Evolutionary conservation across 2,888 invertebrate species (phyloP).

Genomic region (Himalopsyche kuldschensis): DNA sequence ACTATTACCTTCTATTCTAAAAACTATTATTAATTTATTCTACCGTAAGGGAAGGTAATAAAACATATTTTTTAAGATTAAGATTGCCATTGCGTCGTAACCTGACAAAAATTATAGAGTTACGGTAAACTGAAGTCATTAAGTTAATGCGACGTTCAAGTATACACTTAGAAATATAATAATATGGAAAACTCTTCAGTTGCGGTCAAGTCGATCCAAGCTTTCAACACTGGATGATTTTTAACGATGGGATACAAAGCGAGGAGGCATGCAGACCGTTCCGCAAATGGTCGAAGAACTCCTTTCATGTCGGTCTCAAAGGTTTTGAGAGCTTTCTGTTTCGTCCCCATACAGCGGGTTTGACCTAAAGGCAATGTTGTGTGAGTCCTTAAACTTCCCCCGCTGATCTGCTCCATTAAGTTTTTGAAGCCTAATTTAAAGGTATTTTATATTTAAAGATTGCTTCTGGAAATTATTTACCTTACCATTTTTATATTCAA

Average conservation of each 20-base stretch:
- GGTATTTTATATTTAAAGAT: neutral
- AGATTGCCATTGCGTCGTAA: no score
- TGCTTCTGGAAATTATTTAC: neutral
- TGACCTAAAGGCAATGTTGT: neutral
- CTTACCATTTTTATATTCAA: neutral
- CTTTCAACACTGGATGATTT: neutral
- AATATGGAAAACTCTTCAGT: neutral
- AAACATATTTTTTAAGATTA: no score
- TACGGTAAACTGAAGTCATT: no score
- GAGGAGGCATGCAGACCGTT: neutral
- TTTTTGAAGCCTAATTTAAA: neutral
- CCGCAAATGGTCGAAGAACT: neutral
- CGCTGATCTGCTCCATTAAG: neutral
- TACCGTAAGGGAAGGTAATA: no score
- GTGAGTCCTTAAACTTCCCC: neutral
- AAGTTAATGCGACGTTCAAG: neutral
- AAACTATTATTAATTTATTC: no score
- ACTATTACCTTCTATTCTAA: no score
- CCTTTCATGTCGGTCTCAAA: neutral
- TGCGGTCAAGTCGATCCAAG: neutral
- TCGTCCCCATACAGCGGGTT: neutral
- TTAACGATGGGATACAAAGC: neutral
- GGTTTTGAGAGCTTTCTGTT: neutral
- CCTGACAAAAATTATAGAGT: no score
- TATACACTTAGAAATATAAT: neutral